phyloP scores from a whole-genome alignment of 1,140 invertebrate species.

The Brachionus sp. region DNA sequence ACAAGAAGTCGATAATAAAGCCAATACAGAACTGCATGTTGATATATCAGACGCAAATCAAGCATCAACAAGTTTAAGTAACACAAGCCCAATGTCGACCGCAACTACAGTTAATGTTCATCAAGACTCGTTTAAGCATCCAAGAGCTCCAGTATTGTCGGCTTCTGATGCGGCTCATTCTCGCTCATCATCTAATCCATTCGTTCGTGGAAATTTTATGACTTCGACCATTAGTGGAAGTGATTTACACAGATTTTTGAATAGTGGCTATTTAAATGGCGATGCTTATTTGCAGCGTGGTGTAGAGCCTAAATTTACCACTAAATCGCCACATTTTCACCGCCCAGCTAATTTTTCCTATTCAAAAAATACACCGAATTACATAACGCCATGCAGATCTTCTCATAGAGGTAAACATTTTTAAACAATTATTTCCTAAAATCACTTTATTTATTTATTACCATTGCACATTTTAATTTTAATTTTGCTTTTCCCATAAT shows the following conservation, averaged over 20 bases:
- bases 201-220: conserved; percentile 27
- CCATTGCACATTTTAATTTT: conserved; percentile 16
- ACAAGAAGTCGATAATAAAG: not conserved
- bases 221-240: conserved; percentile 42
- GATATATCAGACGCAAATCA: conserved; percentile 8
- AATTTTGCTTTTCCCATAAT: not conserved
- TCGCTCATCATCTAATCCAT: conserved; percentile 7
- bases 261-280: conserved; percentile 40
- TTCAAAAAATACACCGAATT: conserved; percentile 26
- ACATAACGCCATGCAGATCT: conserved; percentile 5
- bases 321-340: conserved; percentile 45
- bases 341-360: conserved; percentile 28
- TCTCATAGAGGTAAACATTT: conserved; percentile 30
- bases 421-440: not conserved
- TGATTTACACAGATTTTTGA: conserved; percentile 42
- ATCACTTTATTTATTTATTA: not conserved
- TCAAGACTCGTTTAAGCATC: not conserved
- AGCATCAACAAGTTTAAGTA: not conserved
- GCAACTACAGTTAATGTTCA: conserved; percentile 15
- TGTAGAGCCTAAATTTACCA: conserved; percentile 16
- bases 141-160: conserved; percentile 41
- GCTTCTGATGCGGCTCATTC: conserved; percentile 17
- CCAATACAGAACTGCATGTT: not conserved
- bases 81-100: not conserved
- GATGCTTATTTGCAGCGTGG: conserved; percentile 24